Percentiles rank a stretch among this genome's conserved stretches.
Conservation (phyloP, 2,113 vertebrate genomes). For the Tyto alba region DNA sequence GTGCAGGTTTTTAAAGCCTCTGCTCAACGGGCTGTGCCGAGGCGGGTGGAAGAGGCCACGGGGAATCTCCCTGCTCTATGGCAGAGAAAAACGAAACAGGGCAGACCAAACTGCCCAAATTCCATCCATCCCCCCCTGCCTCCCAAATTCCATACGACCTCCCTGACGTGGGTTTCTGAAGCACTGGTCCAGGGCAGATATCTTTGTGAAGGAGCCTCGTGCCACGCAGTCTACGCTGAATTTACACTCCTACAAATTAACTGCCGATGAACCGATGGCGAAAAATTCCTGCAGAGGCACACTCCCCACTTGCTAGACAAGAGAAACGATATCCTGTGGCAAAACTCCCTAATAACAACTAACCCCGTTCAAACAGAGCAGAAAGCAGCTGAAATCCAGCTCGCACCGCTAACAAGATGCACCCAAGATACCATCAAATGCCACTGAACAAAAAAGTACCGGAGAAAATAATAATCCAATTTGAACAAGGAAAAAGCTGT, state of each 20-base stretch:
- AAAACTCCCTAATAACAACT: not conserved
- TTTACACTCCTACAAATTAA: not conserved
- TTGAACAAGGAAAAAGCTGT: not conserved
- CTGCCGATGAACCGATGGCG: accelerated
- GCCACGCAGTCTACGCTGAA: accelerated
- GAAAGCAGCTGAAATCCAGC: not conserved
- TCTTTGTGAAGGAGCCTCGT: not conserved
- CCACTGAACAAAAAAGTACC: not conserved
- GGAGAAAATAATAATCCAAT: not conserved
- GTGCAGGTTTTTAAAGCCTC: not conserved
- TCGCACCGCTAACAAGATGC: not conserved
- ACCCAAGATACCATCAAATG: not conserved
- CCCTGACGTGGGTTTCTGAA: not conserved
- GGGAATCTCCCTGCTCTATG: not conserved
- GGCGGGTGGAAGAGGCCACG: not conserved
- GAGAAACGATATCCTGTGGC: not conserved
- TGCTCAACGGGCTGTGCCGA: not conserved
- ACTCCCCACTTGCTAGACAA: not conserved
- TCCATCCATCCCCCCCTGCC: not conserved
- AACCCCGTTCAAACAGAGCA: not conserved
- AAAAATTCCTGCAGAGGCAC: not conserved
- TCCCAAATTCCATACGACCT: too few relatives aligned
- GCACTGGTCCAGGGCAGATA: not conserved
- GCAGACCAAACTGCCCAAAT: not conserved
- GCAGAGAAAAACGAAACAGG: not conserved